phyloP scores from a whole-genome alignment of 2,113 vertebrate species.

The Romanogobio albipinnatus region DNA sequence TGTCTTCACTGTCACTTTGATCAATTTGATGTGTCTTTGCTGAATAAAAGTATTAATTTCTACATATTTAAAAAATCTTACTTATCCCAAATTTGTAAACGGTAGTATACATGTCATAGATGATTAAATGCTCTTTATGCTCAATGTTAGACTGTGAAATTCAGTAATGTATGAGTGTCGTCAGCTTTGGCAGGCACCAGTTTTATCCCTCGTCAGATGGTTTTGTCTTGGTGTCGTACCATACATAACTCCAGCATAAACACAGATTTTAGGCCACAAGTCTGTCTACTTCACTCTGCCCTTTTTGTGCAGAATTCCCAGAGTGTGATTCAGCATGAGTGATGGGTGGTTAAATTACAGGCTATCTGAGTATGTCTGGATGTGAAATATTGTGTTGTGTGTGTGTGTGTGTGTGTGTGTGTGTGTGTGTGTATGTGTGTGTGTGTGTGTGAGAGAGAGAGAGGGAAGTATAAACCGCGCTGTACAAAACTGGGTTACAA shows the following conservation, averaged over 20 bases:
- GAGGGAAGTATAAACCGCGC: not conserved
- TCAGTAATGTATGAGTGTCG: not conserved
- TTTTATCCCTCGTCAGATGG: not conserved
- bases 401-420: too few relatives aligned
- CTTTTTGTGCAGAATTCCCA: constrained; percentile 21
- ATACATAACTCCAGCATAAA: constrained; percentile 14
- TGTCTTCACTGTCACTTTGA: not conserved
- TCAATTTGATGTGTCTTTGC: not conserved
- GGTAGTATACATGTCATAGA: not conserved
- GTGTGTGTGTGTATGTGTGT: too few relatives aligned
- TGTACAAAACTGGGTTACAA: not conserved
- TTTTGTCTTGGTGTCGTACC: not conserved
- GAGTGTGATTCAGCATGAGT: constrained; percentile 35
- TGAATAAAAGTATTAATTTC: not conserved
- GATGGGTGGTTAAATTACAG: not conserved
- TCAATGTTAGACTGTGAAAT: not conserved
- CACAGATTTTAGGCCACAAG: not conserved
- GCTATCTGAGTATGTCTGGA: not conserved
- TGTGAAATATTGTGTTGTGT: not conserved
- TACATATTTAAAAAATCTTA: not conserved
- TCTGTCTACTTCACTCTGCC: not conserved
- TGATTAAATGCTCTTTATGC: not conserved
- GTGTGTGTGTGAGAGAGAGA: not conserved
- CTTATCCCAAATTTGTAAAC: not conserved
- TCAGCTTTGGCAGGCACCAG: not conserved